Conservation (phyloP, 2,888 invertebrate genomes). For the Timandra comae region DNA sequence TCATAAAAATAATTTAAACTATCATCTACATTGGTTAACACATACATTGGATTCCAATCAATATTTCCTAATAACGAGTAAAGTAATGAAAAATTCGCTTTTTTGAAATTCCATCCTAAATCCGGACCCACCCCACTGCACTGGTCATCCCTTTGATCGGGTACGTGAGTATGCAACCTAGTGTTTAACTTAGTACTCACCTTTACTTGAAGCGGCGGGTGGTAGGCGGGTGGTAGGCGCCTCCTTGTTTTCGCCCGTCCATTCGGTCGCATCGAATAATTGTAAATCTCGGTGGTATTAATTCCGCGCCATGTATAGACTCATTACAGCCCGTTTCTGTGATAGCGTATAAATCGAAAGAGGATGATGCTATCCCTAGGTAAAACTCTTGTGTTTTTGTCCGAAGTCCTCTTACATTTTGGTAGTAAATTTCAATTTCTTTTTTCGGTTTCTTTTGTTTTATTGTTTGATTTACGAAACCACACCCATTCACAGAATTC, state of each 20-base stretch:
- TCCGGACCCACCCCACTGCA: neutral
- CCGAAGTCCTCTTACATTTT: too few species aligned
- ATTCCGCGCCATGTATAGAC: neutral
- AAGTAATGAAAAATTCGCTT: neutral
- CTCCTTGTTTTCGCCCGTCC: too few species aligned
- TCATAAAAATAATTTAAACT: neutral
- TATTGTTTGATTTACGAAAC: slow-evolving; percentile 18
- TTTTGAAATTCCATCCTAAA: neutral
- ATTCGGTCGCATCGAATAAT: neutral
- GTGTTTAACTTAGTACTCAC: too few species aligned
- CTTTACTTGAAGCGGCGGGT: neutral
- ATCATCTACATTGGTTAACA: neutral
- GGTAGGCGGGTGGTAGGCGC: neutral
- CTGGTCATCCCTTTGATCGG: too few species aligned
- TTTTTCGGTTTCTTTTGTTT: neutral
- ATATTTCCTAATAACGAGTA: neutral
- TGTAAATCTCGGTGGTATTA: neutral
- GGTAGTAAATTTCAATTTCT: too few species aligned
- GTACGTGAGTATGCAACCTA: too few species aligned
- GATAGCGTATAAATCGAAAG: slow-evolving; percentile 19
- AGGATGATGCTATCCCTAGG: slow-evolving; percentile 2
- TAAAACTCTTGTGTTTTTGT: slow-evolving; percentile 9
- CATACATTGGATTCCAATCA: neutral
- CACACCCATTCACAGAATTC: slow-evolving; percentile 24
- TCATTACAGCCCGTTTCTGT: slow-evolving; percentile 7